Conservation (phyloP, 1,140 invertebrate genomes). For the Mylabris phalerata region DNA sequence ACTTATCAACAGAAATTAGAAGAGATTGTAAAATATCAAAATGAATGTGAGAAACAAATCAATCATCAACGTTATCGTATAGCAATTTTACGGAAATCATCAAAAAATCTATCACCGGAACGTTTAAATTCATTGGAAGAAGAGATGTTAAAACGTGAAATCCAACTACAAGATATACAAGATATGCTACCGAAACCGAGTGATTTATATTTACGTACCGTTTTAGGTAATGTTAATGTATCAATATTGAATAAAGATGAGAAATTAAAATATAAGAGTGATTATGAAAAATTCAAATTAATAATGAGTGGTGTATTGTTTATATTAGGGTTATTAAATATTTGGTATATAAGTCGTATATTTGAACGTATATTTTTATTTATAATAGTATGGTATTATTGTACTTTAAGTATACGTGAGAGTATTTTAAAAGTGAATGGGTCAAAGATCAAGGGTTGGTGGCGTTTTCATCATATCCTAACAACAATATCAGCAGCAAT, state of each 20-base stretch:
- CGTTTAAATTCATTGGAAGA: background rate
- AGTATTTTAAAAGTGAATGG: constrained; percentile 89
- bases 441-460: constrained; percentile 88
- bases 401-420: constrained; percentile 94
- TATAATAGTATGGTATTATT: constrained; percentile 96
- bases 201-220: constrained; percentile 83
- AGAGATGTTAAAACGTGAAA: constrained; percentile 47
- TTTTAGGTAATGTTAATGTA: constrained; percentile 90
- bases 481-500: constrained; percentile 89
- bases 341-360: constrained; percentile 66
- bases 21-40: constrained; percentile 2
- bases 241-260: constrained; percentile 92
- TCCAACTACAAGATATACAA: constrained; percentile 75
- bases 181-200: constrained; percentile 77
- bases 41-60: constrained; percentile 10
- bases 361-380: constrained; percentile 90
- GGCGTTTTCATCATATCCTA: constrained; percentile 94
- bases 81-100: background rate
- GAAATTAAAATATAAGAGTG: constrained; percentile 94
- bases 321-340: constrained; percentile 71
- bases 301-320: constrained; percentile 85
- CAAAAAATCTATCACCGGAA: background rate
- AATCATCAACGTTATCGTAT: constrained; percentile 12
- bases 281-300: constrained; percentile 95
- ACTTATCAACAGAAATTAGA: constrained; percentile 4